A percentile compares a stretch with the other conserved stretches of the same genome.
Evolutionary conservation across 2,113 vertebrate species (phyloP).

Genomic region (Myrmecophaga tridactyla): DNA sequence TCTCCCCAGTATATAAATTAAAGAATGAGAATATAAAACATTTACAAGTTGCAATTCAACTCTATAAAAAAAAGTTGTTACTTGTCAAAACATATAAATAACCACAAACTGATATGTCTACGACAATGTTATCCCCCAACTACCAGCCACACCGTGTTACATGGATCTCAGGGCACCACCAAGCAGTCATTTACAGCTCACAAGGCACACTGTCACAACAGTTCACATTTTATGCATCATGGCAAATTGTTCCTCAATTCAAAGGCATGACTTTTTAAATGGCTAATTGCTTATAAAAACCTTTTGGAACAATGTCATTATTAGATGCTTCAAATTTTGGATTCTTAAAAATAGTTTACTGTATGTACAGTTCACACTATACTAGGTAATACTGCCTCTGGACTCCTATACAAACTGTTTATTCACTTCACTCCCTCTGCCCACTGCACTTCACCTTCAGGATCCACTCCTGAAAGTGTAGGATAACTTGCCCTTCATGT

Average conservation of each 20-base stretch:
- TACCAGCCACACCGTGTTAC: background rate
- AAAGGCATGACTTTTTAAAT: background rate
- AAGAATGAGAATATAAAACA: background rate
- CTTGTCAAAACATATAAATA: background rate
- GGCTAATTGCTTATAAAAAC: background rate
- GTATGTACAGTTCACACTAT: background rate
- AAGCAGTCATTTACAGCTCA: background rate
- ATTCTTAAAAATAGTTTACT: background rate
- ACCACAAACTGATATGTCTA: background rate
- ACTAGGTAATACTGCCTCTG: background rate
- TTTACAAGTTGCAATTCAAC: background rate
- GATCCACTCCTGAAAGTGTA: background rate
- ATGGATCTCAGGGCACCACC: background rate
- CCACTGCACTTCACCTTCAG: background rate
- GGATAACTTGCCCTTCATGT: background rate
- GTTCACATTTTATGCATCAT: background rate
- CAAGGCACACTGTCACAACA: slow-evolving; percentile 4
- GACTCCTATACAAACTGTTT: background rate
- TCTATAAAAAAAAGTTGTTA: background rate
- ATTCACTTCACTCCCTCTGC: background rate
- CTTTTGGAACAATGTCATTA: background rate
- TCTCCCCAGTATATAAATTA: slow-evolving; percentile 33
- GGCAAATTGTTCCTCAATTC: background rate
- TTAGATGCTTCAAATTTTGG: background rate
- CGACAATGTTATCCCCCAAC: background rate